Evolutionary conservation across 2,888 invertebrate genomes (phyloP), one percentile per base, ranked within the genome.

Genomic region (Ditula angustiorana): DNA sequence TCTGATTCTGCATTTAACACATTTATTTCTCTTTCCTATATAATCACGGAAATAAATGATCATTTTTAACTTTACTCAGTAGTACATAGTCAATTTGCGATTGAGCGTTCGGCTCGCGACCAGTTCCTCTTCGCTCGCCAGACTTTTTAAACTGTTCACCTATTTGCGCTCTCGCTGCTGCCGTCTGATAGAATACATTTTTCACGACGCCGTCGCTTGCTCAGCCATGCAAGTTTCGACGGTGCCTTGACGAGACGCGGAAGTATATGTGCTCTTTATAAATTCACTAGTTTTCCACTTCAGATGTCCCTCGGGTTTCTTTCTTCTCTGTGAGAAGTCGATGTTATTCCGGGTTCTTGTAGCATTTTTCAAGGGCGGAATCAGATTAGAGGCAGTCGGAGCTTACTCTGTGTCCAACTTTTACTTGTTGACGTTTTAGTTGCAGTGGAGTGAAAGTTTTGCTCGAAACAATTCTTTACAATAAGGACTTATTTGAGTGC

Each of bases 131-230:
- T 77, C 77, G 76, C 71, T 72, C 74, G 80, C 75, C 82, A 79
- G 77, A 79, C 81, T 82, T 82, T 87, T 83, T 77, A 83, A 79
- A 79, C 74, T 78, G 79, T 77, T 79, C 75, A 77, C 76, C 75
- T 80, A 78, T 76, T 79, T 78, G 75, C 81, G 74, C 71, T 73
- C 72, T 75, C 75, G 73, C 69, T 57, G 67, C 69, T 57, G 68
- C 50, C 67, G 71, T 75, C 72, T 75, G 65, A 62, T 70, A 70
- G 73, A 86, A 83, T 85, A 83, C 79, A 86, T 86, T 85, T 86
- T 86, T 82, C 80, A 81, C 78, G 77, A 81, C 79, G 79, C 78
- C 78, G 75, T 80, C 80, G 79, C 75, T 77, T 80, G 71, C 75
- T 75, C 71, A 67, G 72, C 72, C 72, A 71, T 74, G 72, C 73